Base-by-base conservation (phyloP, 2,113 vertebrate species). In the Lamprotornis superbus region DNA sequence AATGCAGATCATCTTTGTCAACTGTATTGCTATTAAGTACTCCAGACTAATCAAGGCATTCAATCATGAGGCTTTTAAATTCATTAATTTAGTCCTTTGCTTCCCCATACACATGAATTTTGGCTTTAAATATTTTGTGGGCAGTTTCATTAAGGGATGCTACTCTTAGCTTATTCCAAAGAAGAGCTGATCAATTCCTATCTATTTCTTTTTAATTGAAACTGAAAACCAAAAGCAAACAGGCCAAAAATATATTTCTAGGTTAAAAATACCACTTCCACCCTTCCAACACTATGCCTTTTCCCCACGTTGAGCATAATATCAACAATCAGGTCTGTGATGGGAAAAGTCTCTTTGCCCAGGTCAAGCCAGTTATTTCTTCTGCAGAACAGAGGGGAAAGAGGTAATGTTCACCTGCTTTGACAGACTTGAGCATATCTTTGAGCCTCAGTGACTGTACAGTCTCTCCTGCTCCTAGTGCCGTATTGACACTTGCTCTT, bases 401-500 rank as follows among this genome's bases (percentile, higher is more conserved):
- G 31, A 70, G 19, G 8, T 0, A 8, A 33, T 1, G 4, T 31
- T 57, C 19, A 25, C 28, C 21, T 27, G 1, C 30, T 77, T 69
- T 30, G 33, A 24, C 11, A 56, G 23, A 23, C 7, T 18, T 24
- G 23, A 2, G 7, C 8, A 17, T 13, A 9, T 27, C 64, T 83
- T 52, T 3, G 2, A 56, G 30, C 33, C 49, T 25, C 61, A 46
- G 53, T 15, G 35, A 7, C 15, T 2, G 2, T 7, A 23, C 19
- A 56, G 35, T 4, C 57, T 76, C 44, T 55, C 47, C 15, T 35
- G 14, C 25, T 50, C 52, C n/a, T 10, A 37, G 18, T 4, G 20
- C 31, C 0, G 0, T n/a, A 76, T 12, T 12, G 35, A 35, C 63
- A 20, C 25, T 63, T 47, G 15, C 12, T 40, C 1, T 83, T 9